Conservation (phyloP, 2,797 vertebrate species). For the Sebastes glaucus region DNA sequence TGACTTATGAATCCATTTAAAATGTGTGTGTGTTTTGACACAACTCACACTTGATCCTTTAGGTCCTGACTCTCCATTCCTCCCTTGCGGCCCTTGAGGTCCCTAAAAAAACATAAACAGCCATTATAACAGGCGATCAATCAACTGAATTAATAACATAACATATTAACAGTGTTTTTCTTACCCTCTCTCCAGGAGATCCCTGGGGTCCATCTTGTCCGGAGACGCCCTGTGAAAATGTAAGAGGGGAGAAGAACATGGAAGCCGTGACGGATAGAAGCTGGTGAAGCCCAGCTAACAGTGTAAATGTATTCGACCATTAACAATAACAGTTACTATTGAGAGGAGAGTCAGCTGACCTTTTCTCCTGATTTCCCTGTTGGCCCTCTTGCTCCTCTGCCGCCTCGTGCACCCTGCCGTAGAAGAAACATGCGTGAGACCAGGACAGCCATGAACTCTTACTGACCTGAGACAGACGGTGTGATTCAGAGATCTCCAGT, state of each 20-base stretch:
- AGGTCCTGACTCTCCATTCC: slow-evolving; percentile 93
- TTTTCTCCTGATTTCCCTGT: slow-evolving; percentile 96
- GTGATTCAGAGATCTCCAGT: background rate
- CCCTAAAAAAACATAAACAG: slow-evolving; percentile 74
- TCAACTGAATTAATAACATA: background rate
- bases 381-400: slow-evolving; percentile 90
- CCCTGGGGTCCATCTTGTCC: slow-evolving; percentile 93
- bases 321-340: background rate
- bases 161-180: background rate
- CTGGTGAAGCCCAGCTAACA: background rate
- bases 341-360: slow-evolving; percentile 77
- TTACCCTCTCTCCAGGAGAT: slow-evolving; percentile 93
- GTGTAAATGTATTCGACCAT: background rate
- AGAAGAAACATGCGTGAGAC: slow-evolving; percentile 9
- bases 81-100: slow-evolving; percentile 93
- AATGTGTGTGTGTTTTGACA: slow-evolving; percentile 16
- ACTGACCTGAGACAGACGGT: background rate
- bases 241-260: background rate
- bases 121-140: background rate
- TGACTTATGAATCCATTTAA: background rate
- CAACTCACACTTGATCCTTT: slow-evolving; percentile 93
- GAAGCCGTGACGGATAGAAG: background rate
- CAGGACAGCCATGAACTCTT: background rate
- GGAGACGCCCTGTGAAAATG: slow-evolving; percentile 86
- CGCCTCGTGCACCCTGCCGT: slow-evolving; percentile 90